Evolutionary conservation across 1,140 invertebrate genomes (phyloP), one percentile per base, ranked within the genome.

Genomic region (Drosophila truncata): DNA sequence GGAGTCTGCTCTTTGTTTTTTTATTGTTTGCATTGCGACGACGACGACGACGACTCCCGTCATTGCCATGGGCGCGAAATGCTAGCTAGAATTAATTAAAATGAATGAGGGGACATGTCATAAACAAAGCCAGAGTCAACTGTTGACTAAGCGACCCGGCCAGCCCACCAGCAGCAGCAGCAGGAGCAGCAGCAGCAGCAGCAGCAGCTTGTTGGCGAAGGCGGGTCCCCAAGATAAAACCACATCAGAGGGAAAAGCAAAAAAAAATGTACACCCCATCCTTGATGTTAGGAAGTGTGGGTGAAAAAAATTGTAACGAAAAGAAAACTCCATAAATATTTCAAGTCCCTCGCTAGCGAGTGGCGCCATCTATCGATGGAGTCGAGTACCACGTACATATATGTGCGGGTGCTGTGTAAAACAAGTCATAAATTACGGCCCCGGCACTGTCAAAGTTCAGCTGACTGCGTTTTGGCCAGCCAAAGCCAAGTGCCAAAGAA

Each of bases 51-150:
- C 74, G 85, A 85, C 74, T 50, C 16, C 47, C 47, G 86, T 82
- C 85, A 90, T 79, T 79, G 85, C 85, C 85, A 82, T 82, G 85
- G 85, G 85, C 85, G 78, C 74, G 83, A 82, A 90, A 90, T 82
- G 85, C 70, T 78, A 54, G 81, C 78, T 82, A 70, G 86, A 90
- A 90, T 90, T 90, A 90, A 90, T 90, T 90, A 90, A 90, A 90
- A 90, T 90, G 85, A 90, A 90, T 90, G 85, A 90, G 85, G 82
- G 86, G 85, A 90, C 86, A 90, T 90, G 85, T 90, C 85, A 90
- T 90, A 90, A 90, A 90, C 85, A 90, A 90, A 82, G 59, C 59
- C 74, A 59, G 67, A 82, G 85, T 90, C 85, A 90, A 90, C 85
- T 90, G 85, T 90, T 90, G 85, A 90, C 85, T 90, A 84, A 81